Evolutionary conservation across 2,113 vertebrate genomes (phyloP), one percentile per base, ranked within the genome.

Genomic region (Oncorhynchus kisutch): DNA sequence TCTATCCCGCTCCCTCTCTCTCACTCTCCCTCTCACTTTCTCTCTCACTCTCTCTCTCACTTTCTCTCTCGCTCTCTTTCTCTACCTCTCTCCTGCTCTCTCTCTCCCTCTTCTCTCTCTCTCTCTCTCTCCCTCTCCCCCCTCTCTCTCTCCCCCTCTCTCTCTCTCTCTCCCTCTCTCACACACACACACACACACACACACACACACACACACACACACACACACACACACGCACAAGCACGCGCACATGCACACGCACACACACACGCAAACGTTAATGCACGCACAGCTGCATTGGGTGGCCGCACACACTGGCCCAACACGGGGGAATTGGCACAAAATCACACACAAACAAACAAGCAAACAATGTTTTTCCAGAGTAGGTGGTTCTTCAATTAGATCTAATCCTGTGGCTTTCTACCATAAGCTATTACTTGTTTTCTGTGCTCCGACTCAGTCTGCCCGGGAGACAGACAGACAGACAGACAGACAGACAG

Each of bases 351-450:
- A 77, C 81, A 68, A 60, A 82, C 86, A 88, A 92, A 88, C 85
- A 91, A 81, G 81, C 86, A 88, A 92, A 88, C 86, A 91, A 81
- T 89, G 83, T 84, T 84, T 86, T 90, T 87, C 86, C 90, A 89
- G 81, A 84, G 82, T 88, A 84, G 83, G 84, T 72, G 71, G 77
- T 85, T 86, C 87, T 84, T 82, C 89, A 89, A 88, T 91, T 90
- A 88, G 86, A 88, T 88, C 83, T 85, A 88, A 90, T 87, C 85
- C 79, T 54, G 83, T 83, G 77, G 83, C 77, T 87, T 86, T 86
- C 81, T 81, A 84, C 34, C 75, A 65, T 83, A 81, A 72, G 70
- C 81, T 80, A 68, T 75, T 81, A 82, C 71, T 72, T 62, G 13
- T 48, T 62, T 67, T 73, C 75, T 18, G 66, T 82, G 88, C 78